These are phyloP conservation scores for Mesorhabditis belari DNA, from an alignment of 2,888 invertebrate genomes.

Conservation along the genomic window DNA sequence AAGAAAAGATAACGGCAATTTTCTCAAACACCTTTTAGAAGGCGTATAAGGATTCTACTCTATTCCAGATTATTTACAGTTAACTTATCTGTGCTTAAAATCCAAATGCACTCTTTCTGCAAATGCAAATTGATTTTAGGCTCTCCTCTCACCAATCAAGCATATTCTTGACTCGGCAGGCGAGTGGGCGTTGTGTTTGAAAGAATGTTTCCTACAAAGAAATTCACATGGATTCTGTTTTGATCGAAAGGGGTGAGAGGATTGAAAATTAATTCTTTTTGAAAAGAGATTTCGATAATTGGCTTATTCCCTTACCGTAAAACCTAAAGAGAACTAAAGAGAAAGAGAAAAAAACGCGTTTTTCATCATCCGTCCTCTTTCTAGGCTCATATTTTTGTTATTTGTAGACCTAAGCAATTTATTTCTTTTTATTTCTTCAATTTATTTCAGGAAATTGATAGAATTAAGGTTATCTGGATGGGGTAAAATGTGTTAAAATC, in stretches of 20 bases:
- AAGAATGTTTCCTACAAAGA: slow-evolving; percentile 45
- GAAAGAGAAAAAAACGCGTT: slow-evolving; percentile 13
- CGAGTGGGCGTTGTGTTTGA: slow-evolving; percentile 42
- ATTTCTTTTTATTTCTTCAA: neutral
- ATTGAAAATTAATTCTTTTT: slow-evolving; percentile 5
- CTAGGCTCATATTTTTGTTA: no score
- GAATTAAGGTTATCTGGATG: no score
- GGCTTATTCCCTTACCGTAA: slow-evolving; percentile 6
- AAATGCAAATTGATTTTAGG: no score
- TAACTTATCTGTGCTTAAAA: no score
- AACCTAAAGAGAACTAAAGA: no score
- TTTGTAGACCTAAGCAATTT: neutral
- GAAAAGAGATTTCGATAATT: neutral
- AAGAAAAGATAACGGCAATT: no score
- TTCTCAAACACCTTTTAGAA: no score
- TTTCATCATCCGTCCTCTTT: slow-evolving; percentile 2
- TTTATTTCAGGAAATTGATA: no score
- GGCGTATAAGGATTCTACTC: no score
- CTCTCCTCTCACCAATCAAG: slow-evolving; percentile 36
- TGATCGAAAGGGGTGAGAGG: slow-evolving; percentile 31
- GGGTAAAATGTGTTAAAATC: no score
- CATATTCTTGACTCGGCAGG: slow-evolving; percentile 44
- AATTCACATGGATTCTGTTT: slow-evolving; percentile 45
- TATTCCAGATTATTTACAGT: no score
- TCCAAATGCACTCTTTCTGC: no score